Conservation (phyloP, 2,113 vertebrate species). For the Centrocercus urophasianus region DNA sequence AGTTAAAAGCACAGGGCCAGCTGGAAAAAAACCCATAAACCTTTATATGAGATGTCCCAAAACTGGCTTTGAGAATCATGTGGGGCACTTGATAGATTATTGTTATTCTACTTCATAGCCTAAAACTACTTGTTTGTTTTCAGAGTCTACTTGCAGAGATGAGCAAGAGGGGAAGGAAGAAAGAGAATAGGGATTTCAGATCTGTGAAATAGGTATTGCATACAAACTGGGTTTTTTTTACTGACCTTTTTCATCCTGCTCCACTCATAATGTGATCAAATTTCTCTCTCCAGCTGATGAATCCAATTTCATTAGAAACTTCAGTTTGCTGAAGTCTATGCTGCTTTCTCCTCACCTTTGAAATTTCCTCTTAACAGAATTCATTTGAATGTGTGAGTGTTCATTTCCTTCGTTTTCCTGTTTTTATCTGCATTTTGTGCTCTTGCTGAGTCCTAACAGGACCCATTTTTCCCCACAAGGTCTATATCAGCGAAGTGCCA, state of each 20-base stretch:
- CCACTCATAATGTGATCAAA: not conserved
- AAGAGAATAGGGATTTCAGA: not conserved
- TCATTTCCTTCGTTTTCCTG: not conserved
- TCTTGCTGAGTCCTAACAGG: not conserved
- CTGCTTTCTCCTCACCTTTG: not conserved
- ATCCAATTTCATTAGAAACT: not conserved
- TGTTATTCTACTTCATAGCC: not conserved
- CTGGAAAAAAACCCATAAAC: fast-evolving
- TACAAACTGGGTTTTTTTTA: not conserved
- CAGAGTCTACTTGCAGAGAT: not conserved
- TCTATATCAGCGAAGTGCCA: constrained; percentile 22
- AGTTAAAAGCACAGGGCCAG: not conserved
- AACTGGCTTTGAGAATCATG: not conserved
- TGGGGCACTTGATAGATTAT: not conserved
- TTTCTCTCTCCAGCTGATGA: not conserved
- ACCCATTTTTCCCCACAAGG: constrained; percentile 49
- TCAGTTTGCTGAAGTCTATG: not conserved
- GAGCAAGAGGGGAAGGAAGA: not conserved
- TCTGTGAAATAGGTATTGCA: not conserved
- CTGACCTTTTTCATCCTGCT: not conserved
- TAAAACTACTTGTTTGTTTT: not conserved
- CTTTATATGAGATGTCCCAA: not conserved
- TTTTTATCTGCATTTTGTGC: not conserved
- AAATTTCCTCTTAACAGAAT: not conserved
- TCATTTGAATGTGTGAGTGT: not conserved